Evolutionary conservation across 2,888 invertebrate genomes (phyloP).

Genomic region (Xestobium rufovillosum): DNA sequence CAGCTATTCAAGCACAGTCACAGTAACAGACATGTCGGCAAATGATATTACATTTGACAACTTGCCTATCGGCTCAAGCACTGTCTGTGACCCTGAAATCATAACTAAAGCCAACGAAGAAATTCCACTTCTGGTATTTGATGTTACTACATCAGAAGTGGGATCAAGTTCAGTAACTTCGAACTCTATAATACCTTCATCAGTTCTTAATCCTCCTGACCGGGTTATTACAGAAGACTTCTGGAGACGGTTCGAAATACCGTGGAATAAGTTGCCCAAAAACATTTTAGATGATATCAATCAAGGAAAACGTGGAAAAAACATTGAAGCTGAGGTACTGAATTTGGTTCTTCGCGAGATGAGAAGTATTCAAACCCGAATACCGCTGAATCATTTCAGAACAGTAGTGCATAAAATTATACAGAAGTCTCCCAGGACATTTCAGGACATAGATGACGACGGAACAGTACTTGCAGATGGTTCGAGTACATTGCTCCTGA

Average conservation of each 20-base stretch:
- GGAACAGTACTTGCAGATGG: slow-evolving; percentile 24
- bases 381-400: slow-evolving; percentile 23
- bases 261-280: slow-evolving; percentile 16
- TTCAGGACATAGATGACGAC: slow-evolving; percentile 25
- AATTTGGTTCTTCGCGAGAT: slow-evolving; percentile 21
- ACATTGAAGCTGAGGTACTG: slow-evolving; percentile 15
- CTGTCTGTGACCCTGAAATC: too few species aligned
- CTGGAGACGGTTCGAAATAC: slow-evolving; percentile 18
- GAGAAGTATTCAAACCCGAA: slow-evolving; percentile 18
- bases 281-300: slow-evolving; percentile 14
- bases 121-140: too few species aligned
- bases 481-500: slow-evolving; percentile 18
- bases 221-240: slow-evolving; percentile 14
- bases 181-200: too few species aligned
- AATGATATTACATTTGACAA: too few species aligned
- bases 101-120: too few species aligned
- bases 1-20: too few species aligned
- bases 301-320: slow-evolving; percentile 13
- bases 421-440: slow-evolving; percentile 22
- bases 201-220: too few species aligned
- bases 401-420: slow-evolving; percentile 21
- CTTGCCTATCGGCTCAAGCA: too few species aligned
- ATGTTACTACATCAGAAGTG: too few species aligned
- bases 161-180: too few species aligned
- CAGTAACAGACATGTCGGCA: too few species aligned